Conservation (phyloP, 1,140 invertebrate genomes). For the Drosophila guanche region DNA sequence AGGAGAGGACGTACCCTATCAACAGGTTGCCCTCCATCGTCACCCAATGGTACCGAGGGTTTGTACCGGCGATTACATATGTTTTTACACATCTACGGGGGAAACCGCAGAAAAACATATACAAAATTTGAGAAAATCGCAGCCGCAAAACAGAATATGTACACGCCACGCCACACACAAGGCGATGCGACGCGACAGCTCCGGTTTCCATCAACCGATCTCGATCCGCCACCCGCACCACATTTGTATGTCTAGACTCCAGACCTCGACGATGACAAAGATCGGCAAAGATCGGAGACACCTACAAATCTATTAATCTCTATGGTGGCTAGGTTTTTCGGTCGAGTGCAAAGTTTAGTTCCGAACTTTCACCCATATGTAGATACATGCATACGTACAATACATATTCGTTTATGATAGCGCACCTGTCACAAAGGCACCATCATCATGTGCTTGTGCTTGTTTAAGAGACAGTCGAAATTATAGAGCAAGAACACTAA, state of each 20-base stretch:
- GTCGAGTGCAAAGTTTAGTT: conserved; percentile 32
- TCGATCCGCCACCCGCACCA: background rate
- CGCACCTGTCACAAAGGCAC: conserved; percentile 39
- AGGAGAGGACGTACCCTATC: conserved; percentile 21
- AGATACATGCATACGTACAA: conserved; percentile 2
- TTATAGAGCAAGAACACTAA: too few species aligned
- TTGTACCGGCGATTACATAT: too few species aligned
- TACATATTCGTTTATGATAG: too few species aligned
- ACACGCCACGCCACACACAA: conserved; percentile 4
- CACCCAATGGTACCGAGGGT: too few species aligned
- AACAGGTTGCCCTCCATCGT: conserved; percentile 4
- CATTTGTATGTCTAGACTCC: conserved; percentile 17
- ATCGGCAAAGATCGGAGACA: conserved; percentile 35
- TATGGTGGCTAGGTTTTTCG: background rate
- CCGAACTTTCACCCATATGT: conserved; percentile 37
- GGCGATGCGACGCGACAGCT: conserved; percentile 27
- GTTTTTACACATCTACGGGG: background rate
- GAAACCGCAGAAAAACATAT: conserved; percentile 36
- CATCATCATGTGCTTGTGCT: conserved; percentile 2
- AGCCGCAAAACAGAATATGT: conserved; percentile 23
- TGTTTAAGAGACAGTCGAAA: too few species aligned
- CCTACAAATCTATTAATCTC: conserved; percentile 4
- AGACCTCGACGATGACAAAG: conserved; percentile 13
- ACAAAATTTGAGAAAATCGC: conserved; percentile 21
- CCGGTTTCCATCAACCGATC: conserved; percentile 19